These are phyloP conservation scores for Epinephelus coioides DNA, from an alignment of 2,797 vertebrate species.

Conservation along the genomic window DNA sequence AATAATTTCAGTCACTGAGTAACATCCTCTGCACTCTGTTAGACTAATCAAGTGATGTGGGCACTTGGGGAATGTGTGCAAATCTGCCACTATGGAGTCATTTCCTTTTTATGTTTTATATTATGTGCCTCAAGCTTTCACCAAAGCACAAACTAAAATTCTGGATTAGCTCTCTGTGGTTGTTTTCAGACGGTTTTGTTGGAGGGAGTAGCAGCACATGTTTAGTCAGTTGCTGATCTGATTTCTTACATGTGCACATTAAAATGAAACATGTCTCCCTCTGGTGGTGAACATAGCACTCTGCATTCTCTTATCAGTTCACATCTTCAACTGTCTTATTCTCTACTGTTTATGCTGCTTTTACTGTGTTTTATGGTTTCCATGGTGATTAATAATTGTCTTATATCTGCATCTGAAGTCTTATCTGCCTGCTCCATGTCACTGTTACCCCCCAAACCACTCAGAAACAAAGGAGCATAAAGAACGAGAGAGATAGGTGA, in stretches of 20 bases:
- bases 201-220: neutral
- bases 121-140: neutral
- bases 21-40: neutral
- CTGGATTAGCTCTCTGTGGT: neutral
- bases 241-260: neutral
- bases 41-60: neutral
- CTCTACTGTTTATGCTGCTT: neutral
- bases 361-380: neutral
- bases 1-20: neutral
- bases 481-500: neutral
- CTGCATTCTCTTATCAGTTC: neutral
- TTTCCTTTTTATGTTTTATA: neutral
- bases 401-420: neutral
- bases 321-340: neutral
- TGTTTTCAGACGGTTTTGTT: neutral
- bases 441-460: neutral
- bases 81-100: neutral
- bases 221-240: slow-evolving; percentile 10
- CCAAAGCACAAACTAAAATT: neutral
- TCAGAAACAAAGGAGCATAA: neutral
- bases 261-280: slow-evolving; percentile 69
- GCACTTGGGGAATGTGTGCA: neutral
- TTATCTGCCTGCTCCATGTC: neutral
- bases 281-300: slow-evolving; percentile 59
- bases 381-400: neutral